phyloP scores from a whole-genome alignment of 1,140 invertebrate species.

The Formica selysi region DNA sequence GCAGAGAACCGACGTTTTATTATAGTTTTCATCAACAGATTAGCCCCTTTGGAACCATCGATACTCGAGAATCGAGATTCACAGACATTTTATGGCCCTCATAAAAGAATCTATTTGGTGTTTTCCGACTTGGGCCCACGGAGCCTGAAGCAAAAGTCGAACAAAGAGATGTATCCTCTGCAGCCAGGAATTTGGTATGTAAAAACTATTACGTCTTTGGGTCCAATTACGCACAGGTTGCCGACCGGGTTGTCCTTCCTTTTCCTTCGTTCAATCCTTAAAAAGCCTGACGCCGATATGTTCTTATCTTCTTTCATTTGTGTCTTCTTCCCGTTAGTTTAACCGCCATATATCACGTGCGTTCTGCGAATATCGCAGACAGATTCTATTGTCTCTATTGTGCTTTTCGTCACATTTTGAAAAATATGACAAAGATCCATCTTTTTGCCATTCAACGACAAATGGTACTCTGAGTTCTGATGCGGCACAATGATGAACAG shows the following conservation, averaged over 20 bases:
- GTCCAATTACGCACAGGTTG: conserved; percentile 71
- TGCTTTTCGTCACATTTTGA: not conserved
- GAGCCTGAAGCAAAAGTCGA: conserved; percentile 58
- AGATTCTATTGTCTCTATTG: not conserved
- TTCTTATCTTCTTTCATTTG: not conserved
- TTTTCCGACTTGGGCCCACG: conserved; percentile 74
- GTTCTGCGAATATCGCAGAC: conserved; percentile 11
- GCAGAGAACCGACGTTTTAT: conserved; percentile 75
- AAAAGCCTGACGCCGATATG: conserved; percentile 27
- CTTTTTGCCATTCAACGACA: not conserved
- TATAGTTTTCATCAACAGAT: conserved; percentile 83
- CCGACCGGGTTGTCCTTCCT: conserved; percentile 53
- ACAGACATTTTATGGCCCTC: conserved; percentile 74
- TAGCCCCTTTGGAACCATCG: conserved; percentile 82
- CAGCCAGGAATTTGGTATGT: conserved; percentile 65
- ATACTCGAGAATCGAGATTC: conserved; percentile 75
- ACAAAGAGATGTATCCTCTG: conserved; percentile 71
- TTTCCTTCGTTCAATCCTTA: not conserved
- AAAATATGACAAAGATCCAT: conserved; percentile 25
- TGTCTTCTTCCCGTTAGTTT: conserved; percentile 32
- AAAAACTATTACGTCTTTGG: conserved; percentile 67
- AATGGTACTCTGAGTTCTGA: not conserved
- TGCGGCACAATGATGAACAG: not conserved
- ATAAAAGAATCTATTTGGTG: conserved; percentile 80
- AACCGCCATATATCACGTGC: conserved; percentile 12